A percentile compares a stretch with the other conserved stretches of the same genome.
Evolutionary conservation across 2,797 vertebrate genomes (phyloP).

Genomic region (Macropodus opercularis): DNA sequence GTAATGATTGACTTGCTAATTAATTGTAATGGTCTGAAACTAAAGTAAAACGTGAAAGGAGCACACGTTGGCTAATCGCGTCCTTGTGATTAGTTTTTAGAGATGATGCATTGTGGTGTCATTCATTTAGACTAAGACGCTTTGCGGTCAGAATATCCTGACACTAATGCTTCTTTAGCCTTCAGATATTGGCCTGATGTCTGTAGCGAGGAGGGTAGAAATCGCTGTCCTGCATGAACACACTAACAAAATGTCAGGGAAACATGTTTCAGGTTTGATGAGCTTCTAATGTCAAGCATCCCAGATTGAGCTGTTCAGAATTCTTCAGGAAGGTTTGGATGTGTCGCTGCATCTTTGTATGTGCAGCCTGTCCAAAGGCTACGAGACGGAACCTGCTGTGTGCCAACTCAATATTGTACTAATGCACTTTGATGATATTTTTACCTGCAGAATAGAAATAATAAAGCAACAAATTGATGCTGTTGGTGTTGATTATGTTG

Average conservation of each 20-base stretch:
- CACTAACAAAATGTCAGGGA: no score
- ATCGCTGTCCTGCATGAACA: neutral
- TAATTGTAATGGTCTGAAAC: neutral
- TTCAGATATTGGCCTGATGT: neutral
- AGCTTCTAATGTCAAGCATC: constrained; percentile 4
- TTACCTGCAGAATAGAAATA: constrained; percentile 69
- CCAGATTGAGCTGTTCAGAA: neutral
- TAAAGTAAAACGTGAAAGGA: neutral
- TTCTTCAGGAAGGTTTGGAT: neutral
- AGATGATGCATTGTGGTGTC: neutral
- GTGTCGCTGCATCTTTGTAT: constrained; percentile 9
- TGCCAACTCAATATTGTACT: constrained; percentile 73
- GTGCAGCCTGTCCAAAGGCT: constrained; percentile 7
- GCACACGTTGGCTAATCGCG: neutral
- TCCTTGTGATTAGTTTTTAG: neutral
- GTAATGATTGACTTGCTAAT: neutral
- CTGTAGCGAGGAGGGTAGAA: neutral
- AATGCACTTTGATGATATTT: constrained; percentile 72
- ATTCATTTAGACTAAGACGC: neutral
- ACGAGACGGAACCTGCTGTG: constrained; percentile 32
- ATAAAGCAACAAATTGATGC: constrained; percentile 30
- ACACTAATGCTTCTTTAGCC: neutral
- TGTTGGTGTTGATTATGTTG: constrained; percentile 1
- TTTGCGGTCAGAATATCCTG: neutral
- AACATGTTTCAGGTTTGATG: neutral